Conservation (phyloP, 2,888 invertebrate genomes). For the Oscheius sp. region DNA sequence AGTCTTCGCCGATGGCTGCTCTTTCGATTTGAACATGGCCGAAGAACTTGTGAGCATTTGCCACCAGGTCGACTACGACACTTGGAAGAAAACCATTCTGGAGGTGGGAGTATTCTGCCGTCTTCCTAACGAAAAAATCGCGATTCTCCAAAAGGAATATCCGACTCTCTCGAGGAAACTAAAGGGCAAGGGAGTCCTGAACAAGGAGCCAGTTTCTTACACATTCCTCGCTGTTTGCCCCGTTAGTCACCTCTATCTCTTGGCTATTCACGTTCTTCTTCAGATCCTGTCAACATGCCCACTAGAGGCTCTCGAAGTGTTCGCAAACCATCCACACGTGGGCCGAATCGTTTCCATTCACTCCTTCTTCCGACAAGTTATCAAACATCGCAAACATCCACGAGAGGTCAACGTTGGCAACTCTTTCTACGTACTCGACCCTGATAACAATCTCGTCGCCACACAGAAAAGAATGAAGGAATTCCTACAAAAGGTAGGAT, state of each 20-base stretch:
- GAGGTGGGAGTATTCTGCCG: neutral
- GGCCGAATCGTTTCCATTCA: conserved; percentile 62
- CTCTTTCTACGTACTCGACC: conserved; percentile 67
- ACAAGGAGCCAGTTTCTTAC: conserved; percentile 9
- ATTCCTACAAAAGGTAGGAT: conserved; percentile 50
- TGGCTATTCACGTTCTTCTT: neutral
- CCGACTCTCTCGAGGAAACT: conserved; percentile 1
- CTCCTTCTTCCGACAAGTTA: conserved; percentile 45
- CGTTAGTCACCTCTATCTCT: neutral
- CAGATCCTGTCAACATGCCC: conserved; percentile 25
- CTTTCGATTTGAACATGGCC: neutral
- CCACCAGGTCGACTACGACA: neutral
- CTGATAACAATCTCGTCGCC: conserved; percentile 62
- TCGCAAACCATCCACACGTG: conserved; percentile 54
- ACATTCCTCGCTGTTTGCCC: conserved; percentile 32
- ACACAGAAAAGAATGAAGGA: conserved; percentile 61
- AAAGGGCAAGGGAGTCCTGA: conserved; percentile 10
- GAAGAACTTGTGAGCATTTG: conserved; percentile 23
- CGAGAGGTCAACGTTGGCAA: conserved; percentile 58
- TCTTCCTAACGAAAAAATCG: neutral
- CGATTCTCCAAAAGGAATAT: conserved; percentile 13
- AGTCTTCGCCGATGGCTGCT: neutral
- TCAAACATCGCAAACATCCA: conserved; percentile 46
- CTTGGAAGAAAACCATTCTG: neutral
- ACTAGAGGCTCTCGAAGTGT: conserved; percentile 44